Conservation (phyloP, 2,113 vertebrate genomes). For the Antennarius striatus region DNA sequence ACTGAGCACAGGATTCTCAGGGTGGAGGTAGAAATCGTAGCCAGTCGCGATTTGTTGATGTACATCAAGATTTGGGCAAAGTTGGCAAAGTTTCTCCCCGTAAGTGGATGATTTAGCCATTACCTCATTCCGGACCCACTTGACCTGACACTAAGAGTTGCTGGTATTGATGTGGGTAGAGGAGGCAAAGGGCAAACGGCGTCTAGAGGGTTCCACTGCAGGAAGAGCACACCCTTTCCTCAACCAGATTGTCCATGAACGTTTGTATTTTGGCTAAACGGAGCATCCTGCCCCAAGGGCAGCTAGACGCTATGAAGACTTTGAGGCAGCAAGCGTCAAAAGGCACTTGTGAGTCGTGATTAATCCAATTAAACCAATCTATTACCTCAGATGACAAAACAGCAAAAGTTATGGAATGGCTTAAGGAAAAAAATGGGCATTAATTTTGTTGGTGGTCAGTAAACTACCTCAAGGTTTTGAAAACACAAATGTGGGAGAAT, state of each 20-base stretch:
- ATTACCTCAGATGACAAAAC: slow-evolving; percentile 12
- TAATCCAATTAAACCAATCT: slow-evolving; percentile 35
- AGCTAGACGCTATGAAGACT: neutral
- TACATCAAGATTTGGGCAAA: slow-evolving; percentile 18
- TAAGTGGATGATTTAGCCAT: slow-evolving; percentile 56
- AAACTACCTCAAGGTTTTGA: slow-evolving; percentile 1
- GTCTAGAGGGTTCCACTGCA: slow-evolving; percentile 58
- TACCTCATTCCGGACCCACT: slow-evolving; percentile 69
- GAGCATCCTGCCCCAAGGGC: slow-evolving; percentile 30
- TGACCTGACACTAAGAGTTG: slow-evolving; percentile 60
- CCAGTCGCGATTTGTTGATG: slow-evolving; percentile 3
- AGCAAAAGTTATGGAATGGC: slow-evolving; percentile 7
- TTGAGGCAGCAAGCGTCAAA: slow-evolving; percentile 20
- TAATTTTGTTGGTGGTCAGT: slow-evolving; percentile 11
- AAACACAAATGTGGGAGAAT: slow-evolving; percentile 14
- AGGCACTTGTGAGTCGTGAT: slow-evolving; percentile 12
- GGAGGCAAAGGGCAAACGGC: slow-evolving; percentile 44
- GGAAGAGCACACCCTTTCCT: slow-evolving; percentile 79
- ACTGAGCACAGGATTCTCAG: neutral
- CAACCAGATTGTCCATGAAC: slow-evolving; percentile 63
- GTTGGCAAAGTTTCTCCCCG: slow-evolving; percentile 4
- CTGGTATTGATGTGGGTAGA: slow-evolving; percentile 55
- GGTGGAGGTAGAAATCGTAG: slow-evolving; percentile 10
- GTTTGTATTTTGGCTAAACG: slow-evolving; percentile 64
- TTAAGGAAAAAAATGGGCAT: slow-evolving; percentile 6